phyloP scores from a whole-genome alignment of 2,113 vertebrate species.

The Gymnorhina tibicen region DNA sequence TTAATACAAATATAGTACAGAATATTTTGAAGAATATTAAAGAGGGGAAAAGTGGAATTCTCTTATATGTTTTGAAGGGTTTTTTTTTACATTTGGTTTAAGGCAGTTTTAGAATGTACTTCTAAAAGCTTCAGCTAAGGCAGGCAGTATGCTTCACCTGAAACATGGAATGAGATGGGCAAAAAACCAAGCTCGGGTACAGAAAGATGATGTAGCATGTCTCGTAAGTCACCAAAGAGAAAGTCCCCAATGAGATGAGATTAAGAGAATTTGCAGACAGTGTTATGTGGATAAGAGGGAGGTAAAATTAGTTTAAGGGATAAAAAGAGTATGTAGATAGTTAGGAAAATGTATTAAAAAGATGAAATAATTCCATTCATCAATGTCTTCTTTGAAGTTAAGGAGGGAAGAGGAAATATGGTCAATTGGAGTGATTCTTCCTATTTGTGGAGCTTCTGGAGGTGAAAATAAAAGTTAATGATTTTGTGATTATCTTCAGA shows the following conservation, averaged over 20 bases:
- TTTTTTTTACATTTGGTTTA: not conserved
- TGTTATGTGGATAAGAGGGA: not conserved
- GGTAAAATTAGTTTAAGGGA: not conserved
- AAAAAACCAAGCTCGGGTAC: not conserved
- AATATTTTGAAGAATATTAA: not conserved
- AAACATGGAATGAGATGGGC: fast-evolving
- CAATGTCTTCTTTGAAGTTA: not conserved
- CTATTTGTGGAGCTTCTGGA: not conserved
- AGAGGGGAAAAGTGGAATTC: not conserved
- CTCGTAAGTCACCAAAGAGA: not conserved
- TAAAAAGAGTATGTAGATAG: not conserved
- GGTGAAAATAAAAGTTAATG: not conserved
- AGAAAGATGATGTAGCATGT: not conserved
- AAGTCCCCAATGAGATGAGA: not conserved
- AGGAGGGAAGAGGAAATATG: not conserved
- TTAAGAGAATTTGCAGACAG: not conserved
- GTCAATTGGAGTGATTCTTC: not conserved
- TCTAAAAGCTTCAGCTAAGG: not conserved
- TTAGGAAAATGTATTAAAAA: not conserved
- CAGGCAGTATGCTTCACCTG: not conserved
- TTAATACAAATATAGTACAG: not conserved
- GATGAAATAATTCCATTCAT: not conserved
- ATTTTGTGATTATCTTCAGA: not conserved
- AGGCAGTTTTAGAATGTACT: not conserved
- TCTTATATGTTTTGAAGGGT: not conserved